Base-by-base conservation (phyloP, 1,140 invertebrate genomes). In the Cherax quadricarinatus region DNA sequence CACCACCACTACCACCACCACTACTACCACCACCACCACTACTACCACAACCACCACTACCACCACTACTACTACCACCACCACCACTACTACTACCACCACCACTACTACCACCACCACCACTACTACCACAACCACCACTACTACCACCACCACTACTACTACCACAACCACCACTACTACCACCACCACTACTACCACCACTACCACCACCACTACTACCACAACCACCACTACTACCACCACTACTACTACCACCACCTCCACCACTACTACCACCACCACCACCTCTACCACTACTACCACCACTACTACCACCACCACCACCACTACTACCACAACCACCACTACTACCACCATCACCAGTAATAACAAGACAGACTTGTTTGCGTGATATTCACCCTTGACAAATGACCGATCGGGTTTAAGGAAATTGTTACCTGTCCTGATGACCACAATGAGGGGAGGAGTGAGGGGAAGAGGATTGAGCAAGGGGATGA, bases 401-500 rank as follows among this genome's bases (percentile, higher is more conserved):
- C 70, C 70, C 70, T 75, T 75, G 70, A 75, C 70, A 75, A 75
- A 75, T 75, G 70, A 75, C 70, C 70, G 70, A 75, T 75, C 70
- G 70, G 24, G 70, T 75, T 75, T 75, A 75, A 75, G 70, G 70
- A 75, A 75, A 75, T 75, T 75, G 70, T 75, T 24, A 75, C 70
- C 70, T n/a, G 30, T 12, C n/a, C 70, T 75, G 24, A 75, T 75
- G 70, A 75, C 70, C 70, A 75, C n/a, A 12, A n/a, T 9, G 70
- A 75, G 21, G 24, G 70, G 18, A 10, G 62, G 21, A 16, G 21
- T 5, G 21, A n/a, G 21, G 62, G 21, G 62, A 14, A 57, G 53
- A 14, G 7, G 53, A 57, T 7, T 9, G 1, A 57, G 53, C 7
- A 57, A 14, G 53, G 21, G 16, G 21, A n/a, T 21, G 62, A 18